Evolutionary conservation across 2,113 vertebrate species (phyloP), one percentile per base, ranked within the genome.

Genomic region (Apaloderma vittatum): DNA sequence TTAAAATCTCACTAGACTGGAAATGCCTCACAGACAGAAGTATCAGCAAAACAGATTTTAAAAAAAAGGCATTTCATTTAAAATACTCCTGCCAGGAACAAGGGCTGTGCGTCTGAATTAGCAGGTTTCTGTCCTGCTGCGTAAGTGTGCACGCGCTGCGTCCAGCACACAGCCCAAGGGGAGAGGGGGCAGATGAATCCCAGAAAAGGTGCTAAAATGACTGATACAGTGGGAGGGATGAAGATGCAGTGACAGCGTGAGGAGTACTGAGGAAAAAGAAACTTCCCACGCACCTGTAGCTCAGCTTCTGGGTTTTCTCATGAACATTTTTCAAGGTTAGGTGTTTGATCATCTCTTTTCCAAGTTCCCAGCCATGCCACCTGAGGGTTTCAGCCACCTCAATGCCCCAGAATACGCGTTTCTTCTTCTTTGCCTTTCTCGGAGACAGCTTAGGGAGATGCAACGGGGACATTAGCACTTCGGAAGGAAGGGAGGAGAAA

Each of bases 361-460:
- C 99, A 12, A 97, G 89, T 27, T 98, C 98, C 99, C 99, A 99
- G 96, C 97, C 97, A 82, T 94, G 98, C 99, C 99, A 99, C 4
- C 97, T 93, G 80, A 99, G 97, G 62, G 98, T 97, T 91, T 98
- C 73, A 4, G 88, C 90, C 11, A 98, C 98, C 96, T 99, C 99
- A 40, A 99, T 97, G n/a, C 99, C 99, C 59, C 98, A 98, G 92
- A 98, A 87, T 74, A 96, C 54, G n/a, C 78, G 96, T 93, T 96
- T 98, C 93, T 97, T 98, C 86, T 95, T 92, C 77, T 92, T 97
- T 12, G 46, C 51, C 43, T 93, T 85, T 52, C 73, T 55, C 34
- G 34, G 36, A 19, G 73, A 20, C 26, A 76, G 34, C 52, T 92
- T 27, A 30, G 79, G 55, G 85, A 94, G 68, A 22, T 36, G 75